Conservation (phyloP, 2,797 vertebrate species). For the Gobionotothen gibberifrons region DNA sequence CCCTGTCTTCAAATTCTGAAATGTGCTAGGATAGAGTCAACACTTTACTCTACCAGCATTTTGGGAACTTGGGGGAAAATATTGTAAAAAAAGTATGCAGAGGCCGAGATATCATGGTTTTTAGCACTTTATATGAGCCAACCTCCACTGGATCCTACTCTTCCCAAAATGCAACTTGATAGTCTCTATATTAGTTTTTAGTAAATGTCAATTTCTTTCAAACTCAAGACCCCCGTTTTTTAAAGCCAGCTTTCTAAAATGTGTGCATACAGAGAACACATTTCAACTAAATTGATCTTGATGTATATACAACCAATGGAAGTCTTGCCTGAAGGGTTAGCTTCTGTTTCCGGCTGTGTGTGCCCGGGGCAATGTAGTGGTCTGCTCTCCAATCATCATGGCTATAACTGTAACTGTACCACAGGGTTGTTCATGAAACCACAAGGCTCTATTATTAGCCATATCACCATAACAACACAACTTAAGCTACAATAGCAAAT, state of each 20-base stretch:
- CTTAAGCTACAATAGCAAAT: background rate
- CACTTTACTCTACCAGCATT: no score
- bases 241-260: background rate
- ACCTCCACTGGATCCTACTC: background rate
- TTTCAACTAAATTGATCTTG: background rate
- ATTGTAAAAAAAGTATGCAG: no score
- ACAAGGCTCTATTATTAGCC: background rate
- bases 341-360: no score
- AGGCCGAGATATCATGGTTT: background rate
- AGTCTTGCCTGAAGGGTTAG: background rate
- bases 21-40: background rate
- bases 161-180: background rate
- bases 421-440: background rate
- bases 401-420: slow-evolving; percentile 1
- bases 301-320: background rate
- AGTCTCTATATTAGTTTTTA: background rate
- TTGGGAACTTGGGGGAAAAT: no score
- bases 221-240: background rate
- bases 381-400: slow-evolving; percentile 7
- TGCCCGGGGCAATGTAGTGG: background rate
- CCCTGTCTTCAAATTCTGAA: background rate
- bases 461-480: background rate
- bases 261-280: background rate
- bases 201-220: background rate
- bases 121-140: background rate